Percentiles rank a stretch among this genome's conserved stretches.
Conservation (phyloP, 2,113 vertebrate genomes). For the Cricetomys ansorgei region DNA sequence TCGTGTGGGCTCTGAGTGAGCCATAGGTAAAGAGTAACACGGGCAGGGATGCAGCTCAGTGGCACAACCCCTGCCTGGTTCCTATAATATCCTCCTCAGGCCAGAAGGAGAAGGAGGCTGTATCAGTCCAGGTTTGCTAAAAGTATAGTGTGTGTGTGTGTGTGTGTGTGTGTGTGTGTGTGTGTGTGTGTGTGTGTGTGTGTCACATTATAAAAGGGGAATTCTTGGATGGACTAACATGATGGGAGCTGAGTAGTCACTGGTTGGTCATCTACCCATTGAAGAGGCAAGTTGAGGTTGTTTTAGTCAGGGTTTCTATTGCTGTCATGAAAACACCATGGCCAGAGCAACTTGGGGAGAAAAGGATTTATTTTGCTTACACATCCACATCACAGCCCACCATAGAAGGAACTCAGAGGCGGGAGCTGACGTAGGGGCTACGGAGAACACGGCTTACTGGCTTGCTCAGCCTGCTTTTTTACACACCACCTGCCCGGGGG, state of each 20-base stretch:
- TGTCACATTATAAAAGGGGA: background rate
- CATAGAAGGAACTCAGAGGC: background rate
- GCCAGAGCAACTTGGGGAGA: background rate
- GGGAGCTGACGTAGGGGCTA: background rate
- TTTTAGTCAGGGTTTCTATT: background rate
- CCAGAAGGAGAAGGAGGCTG: background rate
- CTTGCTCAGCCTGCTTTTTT: background rate
- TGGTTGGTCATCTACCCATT: no score
- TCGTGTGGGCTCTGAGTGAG: background rate
- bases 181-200: no score
- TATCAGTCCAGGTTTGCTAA: background rate
- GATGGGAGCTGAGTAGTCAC: background rate
- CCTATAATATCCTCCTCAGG: background rate
- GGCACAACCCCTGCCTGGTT: background rate
- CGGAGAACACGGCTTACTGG: background rate
- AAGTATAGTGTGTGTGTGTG: background rate
- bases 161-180: background rate
- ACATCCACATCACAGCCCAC: background rate
- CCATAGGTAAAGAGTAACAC: background rate
- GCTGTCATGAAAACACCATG: background rate
- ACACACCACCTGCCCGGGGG: background rate
- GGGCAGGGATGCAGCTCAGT: background rate
- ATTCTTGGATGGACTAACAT: background rate
- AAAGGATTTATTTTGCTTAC: background rate
- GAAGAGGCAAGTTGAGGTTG: no score